Evolutionary conservation across 1,140 invertebrate species (phyloP).

Genomic region (Zaprionus davidi): DNA sequence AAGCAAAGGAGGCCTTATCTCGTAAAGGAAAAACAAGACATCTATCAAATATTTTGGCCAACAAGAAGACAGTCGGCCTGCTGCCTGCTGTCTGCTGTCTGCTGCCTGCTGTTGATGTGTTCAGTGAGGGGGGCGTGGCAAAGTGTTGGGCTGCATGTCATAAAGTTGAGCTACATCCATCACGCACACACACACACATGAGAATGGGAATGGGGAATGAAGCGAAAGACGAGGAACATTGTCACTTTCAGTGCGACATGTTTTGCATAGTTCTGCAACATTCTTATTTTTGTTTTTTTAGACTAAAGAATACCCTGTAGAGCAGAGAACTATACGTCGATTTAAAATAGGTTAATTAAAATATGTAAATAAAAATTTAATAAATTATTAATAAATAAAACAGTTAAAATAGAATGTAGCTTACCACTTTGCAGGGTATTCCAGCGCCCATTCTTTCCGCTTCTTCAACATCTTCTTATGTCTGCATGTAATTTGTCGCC

Average conservation of each 20-base stretch:
- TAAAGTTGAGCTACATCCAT: conserved; percentile 76
- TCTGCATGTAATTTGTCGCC: conserved; percentile 75
- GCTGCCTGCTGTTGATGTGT: conserved; percentile 6
- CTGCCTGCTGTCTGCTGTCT: not conserved
- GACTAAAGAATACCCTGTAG: conserved; percentile 16
- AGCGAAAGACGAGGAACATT: conserved; percentile 43
- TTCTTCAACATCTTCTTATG: conserved; percentile 1
- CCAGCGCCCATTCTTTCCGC: not conserved
- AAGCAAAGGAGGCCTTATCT: conserved; percentile 4
- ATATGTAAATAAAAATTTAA: not conserved
- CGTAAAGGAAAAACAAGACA: conserved; percentile 26
- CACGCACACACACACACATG: conserved; percentile 12
- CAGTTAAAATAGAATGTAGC: too few relatives aligned
- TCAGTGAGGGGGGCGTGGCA: not conserved
- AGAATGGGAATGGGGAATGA: not conserved
- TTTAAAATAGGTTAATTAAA: not conserved
- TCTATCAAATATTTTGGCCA: conserved; percentile 57
- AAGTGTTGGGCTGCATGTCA: conserved; percentile 39
- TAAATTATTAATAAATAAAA: not conserved
- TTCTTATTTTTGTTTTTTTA: conserved; percentile 8
- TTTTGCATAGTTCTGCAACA: conserved; percentile 56
- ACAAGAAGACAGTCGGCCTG: conserved; percentile 46
- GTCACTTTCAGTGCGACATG: conserved; percentile 66
- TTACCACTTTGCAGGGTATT: not conserved
- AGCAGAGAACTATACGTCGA: not conserved